Conservation (phyloP, 1,140 invertebrate species). For the Euura saliciscinereae region DNA sequence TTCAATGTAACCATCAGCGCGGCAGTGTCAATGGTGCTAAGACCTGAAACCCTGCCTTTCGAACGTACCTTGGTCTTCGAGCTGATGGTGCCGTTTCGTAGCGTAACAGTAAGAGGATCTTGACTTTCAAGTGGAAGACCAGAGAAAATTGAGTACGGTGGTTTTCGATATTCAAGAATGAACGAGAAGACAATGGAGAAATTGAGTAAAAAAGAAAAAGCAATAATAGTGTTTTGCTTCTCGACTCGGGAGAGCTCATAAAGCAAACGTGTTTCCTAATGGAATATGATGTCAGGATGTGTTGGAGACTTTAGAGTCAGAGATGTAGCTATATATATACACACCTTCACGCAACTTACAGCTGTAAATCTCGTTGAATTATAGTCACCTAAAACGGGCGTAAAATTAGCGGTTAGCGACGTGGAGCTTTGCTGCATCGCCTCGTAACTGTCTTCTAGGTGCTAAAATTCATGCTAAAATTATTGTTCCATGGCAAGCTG, state of each 20-base stretch:
- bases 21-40: no score
- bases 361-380: conserved; percentile 58
- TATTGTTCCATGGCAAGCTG: background rate
- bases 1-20: background rate
- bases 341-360: background rate
- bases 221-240: conserved; percentile 17
- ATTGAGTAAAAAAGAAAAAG: background rate
- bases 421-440: conserved; percentile 39
- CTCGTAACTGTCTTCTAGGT: conserved; percentile 59
- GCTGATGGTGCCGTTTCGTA: no score
- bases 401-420: conserved; percentile 59
- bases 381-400: conserved; percentile 58
- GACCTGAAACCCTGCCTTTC: background rate
- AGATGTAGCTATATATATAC: background rate
- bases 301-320: conserved; percentile 26
- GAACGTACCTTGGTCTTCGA: conserved; percentile 12
- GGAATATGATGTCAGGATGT: conserved; percentile 55
- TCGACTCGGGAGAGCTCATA: conserved; percentile 41
- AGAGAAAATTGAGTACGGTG: background rate
- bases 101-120: background rate
- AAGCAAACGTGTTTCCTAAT: conserved; percentile 43
- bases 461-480: conserved; percentile 50
- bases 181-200: background rate
- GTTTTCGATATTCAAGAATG: background rate
- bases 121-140: background rate